Base-by-base conservation (phyloP, 2,113 vertebrate species). In the Sturnus vulgaris region DNA sequence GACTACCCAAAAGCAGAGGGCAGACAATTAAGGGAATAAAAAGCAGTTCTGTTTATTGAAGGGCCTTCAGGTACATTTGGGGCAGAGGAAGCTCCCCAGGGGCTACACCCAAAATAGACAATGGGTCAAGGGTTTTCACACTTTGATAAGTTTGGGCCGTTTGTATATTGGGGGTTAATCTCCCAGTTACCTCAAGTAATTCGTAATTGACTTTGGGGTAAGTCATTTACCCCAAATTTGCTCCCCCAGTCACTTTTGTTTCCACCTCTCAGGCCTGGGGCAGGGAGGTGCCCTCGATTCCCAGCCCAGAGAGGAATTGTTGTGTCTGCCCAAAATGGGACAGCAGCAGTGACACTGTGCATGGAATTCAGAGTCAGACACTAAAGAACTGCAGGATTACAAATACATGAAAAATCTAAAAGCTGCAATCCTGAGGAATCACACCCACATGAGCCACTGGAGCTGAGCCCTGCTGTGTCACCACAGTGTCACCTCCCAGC, bases 331-430 rank as follows among this genome's bases (percentile, higher is more conserved):
- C 68, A 7, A 22, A 17, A 9, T 13, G 35, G 68, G 49, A 7
- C 1, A 39, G 8, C 47, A 70, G 35, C 35, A 70, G 47, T 39
- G 5, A 7, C 27, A 7, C 20, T 52, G 35, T 2, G 2, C 3
- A 4, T 52, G 68, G 27, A 23, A 11, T 23, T 40, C 4, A 5
- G 35, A 70, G 35, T 13, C 23, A 1, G 1, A 9, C 66, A 31
- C 35, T 31, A 1, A 39, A 39, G 35, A 70, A 31, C 7, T 23
- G 20, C 47, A 52, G 49, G 20, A 6, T 31, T 17, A 31, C 49
- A 70, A 18, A 70, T 2, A 12, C 0, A 22, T 22, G 3, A 6
- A 12, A 21, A 70, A 52, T 13, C 23, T 0, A 39, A 39, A 40
- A 52, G 35, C 6, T 70, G 1, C 30, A 52, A 39, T 52, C n/a